Conservation (phyloP, 2,888 invertebrate species). For the Loripinus fragilis region DNA sequence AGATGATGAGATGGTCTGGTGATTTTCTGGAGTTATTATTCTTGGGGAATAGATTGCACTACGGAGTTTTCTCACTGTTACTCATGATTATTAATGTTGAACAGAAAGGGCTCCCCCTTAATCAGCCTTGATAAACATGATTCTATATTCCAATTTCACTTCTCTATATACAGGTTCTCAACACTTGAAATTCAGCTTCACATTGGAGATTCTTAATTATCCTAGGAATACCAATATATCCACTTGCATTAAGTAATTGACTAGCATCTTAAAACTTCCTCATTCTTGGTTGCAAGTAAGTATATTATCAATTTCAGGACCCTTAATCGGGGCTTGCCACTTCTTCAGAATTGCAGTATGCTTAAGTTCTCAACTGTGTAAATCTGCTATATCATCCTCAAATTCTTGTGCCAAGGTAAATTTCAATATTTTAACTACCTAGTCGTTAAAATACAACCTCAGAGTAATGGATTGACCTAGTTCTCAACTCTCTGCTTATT, state of each 20-base stretch:
- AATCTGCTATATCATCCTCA: too few species aligned
- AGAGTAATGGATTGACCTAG: not conserved
- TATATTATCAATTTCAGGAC: not conserved
- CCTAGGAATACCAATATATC: slow-evolving; percentile 8
- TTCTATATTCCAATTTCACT: too few species aligned
- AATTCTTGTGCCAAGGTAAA: not conserved
- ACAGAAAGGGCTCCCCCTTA: too few species aligned
- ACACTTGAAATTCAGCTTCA: not conserved
- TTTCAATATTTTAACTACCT: not conserved
- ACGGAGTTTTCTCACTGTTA: not conserved
- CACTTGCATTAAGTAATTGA: not conserved
- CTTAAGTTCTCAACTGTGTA: not conserved
- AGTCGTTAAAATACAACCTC: not conserved
- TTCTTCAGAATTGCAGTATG: not conserved
- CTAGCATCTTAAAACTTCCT: not conserved
- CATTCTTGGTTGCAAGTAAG: not conserved
- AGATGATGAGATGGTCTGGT: slow-evolving; percentile 1
- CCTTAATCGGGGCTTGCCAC: not conserved
- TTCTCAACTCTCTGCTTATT: slow-evolving; percentile 11
- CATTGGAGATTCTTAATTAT: slow-evolving; percentile 5
- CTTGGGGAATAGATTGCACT: not conserved
- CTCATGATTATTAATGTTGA: not conserved
- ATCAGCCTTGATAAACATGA: too few species aligned
- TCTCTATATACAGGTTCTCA: too few species aligned
- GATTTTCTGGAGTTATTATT: not conserved